Evolutionary conservation across 2,113 vertebrate genomes (phyloP).

Genomic region (Addax nasomaculatus): DNA sequence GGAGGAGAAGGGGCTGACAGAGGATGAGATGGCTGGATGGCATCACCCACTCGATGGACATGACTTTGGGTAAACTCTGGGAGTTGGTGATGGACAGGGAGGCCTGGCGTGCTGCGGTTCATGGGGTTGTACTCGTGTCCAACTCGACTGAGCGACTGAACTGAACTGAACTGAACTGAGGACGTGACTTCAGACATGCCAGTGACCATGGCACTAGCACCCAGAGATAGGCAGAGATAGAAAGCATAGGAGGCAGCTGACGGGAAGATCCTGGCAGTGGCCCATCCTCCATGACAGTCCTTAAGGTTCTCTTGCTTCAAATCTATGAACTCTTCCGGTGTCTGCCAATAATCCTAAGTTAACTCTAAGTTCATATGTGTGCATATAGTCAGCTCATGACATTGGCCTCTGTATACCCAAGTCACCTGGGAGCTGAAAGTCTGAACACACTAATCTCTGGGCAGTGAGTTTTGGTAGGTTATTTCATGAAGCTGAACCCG

Average conservation of each 20-base stretch:
- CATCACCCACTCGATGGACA: background rate
- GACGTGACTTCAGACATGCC: background rate
- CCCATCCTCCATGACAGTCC: background rate
- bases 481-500: background rate
- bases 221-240: background rate
- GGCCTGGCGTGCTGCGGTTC: rapidly evolving
- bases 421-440: background rate
- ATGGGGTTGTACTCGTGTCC: background rate
- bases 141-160: rapidly evolving
- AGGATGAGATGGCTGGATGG: background rate
- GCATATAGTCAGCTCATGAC: background rate
- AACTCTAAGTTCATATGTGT: background rate
- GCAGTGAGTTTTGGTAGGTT: background rate
- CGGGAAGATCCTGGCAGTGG: background rate
- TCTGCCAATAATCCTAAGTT: background rate
- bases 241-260: background rate
- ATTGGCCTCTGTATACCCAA: background rate
- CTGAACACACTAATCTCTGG: background rate
- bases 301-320: background rate
- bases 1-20: background rate
- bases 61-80: rapidly evolving
- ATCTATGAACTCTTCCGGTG: background rate
- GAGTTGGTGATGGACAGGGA: background rate
- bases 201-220: background rate
- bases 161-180: background rate